Base-by-base conservation (phyloP, 2,113 vertebrate species). In the Symphodus melops region DNA sequence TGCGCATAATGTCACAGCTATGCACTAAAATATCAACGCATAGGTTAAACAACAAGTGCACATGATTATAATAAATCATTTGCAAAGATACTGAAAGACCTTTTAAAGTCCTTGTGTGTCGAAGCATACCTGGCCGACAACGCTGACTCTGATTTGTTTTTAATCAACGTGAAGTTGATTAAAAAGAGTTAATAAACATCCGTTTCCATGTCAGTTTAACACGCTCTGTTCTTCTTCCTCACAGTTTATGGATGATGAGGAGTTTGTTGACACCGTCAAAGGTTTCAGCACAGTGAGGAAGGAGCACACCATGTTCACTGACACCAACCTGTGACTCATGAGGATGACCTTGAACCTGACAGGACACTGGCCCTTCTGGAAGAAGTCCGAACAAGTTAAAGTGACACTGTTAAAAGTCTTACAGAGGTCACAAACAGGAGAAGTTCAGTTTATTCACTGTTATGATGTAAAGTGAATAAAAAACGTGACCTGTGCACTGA, bases 281-380 rank as follows among this genome's bases (percentile, higher is more conserved):
- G 96, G 97, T 57, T 99, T 99, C 95, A 99, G 97, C 90, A 98
- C 97, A 0, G 95, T 98, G 77, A 96, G 95, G 56, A 98, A 99
- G 86, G 96, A 98, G 69, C 98, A 97, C 83, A 99, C 98, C 63
- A 96, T 97, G 39, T 99, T 99, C 85, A 97, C 96, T 0, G 98
- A 99, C 86, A 99, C 98, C 59, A 96, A 98, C 59, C 91, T 98
- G 80, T 98, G 89, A 94, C 82, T 70, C 0, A 0, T n/a, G 48
- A 5, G 0, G 17, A 21, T 16, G 49, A 65, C 58, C 62, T 20
- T 83, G 65, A 62, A 57, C 70, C 59, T 3, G 23, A 42, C 46
- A 12, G 19, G 55, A 0, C 12, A 1, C 5, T 10, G 2, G 25
- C 4, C 8, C 21, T 12, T 33, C 17, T 51, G 36, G 36, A 75